A percentile compares a stretch with the other conserved stretches of the same genome.
These are phyloP conservation scores for Hetaerina titia DNA, from an alignment of 2,888 invertebrate genomes.

Conservation along the genomic window DNA sequence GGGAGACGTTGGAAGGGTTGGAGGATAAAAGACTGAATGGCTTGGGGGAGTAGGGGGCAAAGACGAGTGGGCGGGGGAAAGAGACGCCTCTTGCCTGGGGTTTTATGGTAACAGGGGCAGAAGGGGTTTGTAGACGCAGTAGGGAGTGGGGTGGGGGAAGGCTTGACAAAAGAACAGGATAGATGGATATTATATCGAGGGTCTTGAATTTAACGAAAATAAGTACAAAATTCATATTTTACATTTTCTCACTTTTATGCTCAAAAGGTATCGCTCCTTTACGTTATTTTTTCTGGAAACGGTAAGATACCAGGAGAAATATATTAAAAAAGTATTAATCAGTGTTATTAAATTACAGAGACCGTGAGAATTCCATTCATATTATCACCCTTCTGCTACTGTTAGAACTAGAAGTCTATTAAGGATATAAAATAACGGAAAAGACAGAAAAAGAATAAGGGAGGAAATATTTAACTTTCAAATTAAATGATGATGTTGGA, in stretches of 20 bases:
- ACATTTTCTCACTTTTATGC: background rate
- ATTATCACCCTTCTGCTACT: too few species aligned
- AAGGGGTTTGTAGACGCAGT: background rate
- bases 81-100: background rate
- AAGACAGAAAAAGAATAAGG: too few species aligned
- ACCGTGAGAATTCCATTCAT: too few species aligned
- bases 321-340: too few species aligned
- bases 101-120: background rate
- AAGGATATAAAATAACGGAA: too few species aligned
- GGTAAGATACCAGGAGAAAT: too few species aligned
- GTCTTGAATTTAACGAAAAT: background rate
- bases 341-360: too few species aligned
- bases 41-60: background rate
- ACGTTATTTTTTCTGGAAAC: too few species aligned
- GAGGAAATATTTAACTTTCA: too few species aligned
- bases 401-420: too few species aligned
- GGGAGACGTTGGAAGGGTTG: background rate
- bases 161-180: background rate
- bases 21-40: background rate
- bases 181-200: background rate
- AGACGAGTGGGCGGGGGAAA: background rate
- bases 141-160: background rate
- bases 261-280: too few species aligned
- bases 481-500: too few species aligned
- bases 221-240: background rate